Percentiles rank a stretch among this genome's conserved stretches.
phyloP scores from a whole-genome alignment of 2,888 invertebrate species.

The Temnothorax rugatulus region DNA sequence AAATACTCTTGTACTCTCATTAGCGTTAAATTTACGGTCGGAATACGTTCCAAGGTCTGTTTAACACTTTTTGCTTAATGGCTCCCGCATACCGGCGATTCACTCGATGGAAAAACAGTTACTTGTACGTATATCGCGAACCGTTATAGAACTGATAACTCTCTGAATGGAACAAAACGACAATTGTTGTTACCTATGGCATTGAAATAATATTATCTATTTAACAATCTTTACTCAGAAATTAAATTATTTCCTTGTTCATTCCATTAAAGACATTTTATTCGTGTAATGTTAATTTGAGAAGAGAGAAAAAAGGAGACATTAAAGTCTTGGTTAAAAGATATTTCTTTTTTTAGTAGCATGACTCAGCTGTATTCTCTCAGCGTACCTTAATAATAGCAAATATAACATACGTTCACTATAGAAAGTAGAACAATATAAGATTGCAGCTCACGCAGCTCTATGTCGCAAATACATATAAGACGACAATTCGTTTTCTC shows the following conservation, averaged over 20 bases:
- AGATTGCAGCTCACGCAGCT: conserved; percentile 3
- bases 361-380: neutral
- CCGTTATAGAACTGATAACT: conserved; percentile 8
- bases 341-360: neutral
- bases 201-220: neutral
- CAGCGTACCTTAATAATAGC: conserved; percentile 3
- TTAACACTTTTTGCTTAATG: conserved; percentile 24
- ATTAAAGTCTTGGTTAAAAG: neutral
- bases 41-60: conserved; percentile 22
- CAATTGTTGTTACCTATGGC: neutral
- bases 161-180: neutral
- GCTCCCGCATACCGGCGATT: neutral
- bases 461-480: neutral
- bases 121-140: neutral
- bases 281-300: neutral
- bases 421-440: conserved; percentile 29
- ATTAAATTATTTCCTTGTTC: neutral
- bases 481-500: neutral
- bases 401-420: neutral
- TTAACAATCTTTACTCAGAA: neutral
- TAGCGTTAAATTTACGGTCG: conserved; percentile 13
- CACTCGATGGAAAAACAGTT: conserved; percentile 5
- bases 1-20: conserved; percentile 12
- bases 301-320: neutral
- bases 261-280: neutral